These are phyloP conservation scores for Macrobrachium nipponense DNA, from an alignment of 1,140 invertebrate species.

Conservation along the genomic window DNA sequence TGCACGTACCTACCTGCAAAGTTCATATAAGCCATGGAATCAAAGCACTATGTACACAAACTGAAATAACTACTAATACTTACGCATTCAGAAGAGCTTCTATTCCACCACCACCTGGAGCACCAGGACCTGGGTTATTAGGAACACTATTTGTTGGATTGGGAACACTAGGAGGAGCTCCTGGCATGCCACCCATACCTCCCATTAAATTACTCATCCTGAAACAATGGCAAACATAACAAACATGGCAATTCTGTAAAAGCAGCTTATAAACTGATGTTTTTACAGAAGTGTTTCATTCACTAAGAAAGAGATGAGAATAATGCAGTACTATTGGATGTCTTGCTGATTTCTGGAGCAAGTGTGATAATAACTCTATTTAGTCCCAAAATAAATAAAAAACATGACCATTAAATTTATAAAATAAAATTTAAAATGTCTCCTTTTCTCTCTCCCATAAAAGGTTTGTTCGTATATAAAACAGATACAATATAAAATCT, in stretches of 20 bases:
- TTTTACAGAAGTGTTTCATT: too few species aligned
- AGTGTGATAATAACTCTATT: neutral
- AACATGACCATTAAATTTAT: too few species aligned
- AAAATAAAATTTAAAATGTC: too few species aligned
- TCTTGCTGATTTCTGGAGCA: neutral
- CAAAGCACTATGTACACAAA: too few species aligned
- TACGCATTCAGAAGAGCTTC: conserved; percentile 63
- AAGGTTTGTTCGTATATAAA: too few species aligned
- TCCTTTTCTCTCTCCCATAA: too few species aligned
- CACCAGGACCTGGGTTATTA: neutral
- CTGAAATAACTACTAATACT: conserved; percentile 29
- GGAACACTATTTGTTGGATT: neutral
- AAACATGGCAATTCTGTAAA: conserved; percentile 64
- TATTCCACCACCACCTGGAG: conserved; percentile 40
- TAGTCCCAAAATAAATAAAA: too few species aligned
- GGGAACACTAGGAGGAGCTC: conserved; percentile 11
- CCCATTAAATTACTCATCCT: conserved; percentile 69
- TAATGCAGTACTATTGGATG: neutral
- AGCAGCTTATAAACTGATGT: too few species aligned
- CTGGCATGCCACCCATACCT: conserved; percentile 58
- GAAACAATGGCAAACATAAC: conserved; percentile 5
- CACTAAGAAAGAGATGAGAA: too few species aligned
- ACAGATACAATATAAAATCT: too few species aligned
- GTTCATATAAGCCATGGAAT: too few species aligned
- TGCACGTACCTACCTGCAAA: too few species aligned